Base-by-base conservation (phyloP, 1,140 invertebrate genomes). In the Pachyrhynchus sulphureomaculatus region DNA sequence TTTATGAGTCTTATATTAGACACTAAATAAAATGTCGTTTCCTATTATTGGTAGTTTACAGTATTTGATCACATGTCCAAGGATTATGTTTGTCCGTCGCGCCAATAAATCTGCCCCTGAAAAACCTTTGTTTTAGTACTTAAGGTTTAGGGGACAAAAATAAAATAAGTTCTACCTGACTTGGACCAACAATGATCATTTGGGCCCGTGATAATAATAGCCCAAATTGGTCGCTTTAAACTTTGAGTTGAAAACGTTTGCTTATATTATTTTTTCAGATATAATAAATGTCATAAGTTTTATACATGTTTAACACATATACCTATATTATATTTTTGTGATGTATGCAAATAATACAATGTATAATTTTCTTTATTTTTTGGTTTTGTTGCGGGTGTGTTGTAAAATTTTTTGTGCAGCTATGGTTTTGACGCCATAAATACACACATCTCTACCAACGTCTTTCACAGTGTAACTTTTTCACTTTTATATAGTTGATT, bases 401-500 rank as follows among this genome's bases (percentile, higher is more conserved):
- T 60, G 44, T 60, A 54, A 54, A 42, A 36, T 55, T 57, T n/a
- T 60, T 47, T 51, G 54, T 56, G 55, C 51, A 41, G 32, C 33
- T 51, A 32, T 58, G 39, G 21, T 32, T 34, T 41, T 37, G 29
- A 36, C 12, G 36, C 54, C 54, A 52, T 56, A 69, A 69, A 73
- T n/a, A 26, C 69, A 65, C 72, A 72, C 72, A 42, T 74, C 64
- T 71, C 74, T 73, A 74, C 73, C 74, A 55, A 73, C 32, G 72
- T 76, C 74, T 75, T 75, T 76, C 73, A 75, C 65, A 67, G 67
- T 57, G 72, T 73, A 74, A 73, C 68, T 75, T 76, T 76, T 76
- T 68, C 72, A 76, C 74, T 75, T 75, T 76, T 76, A 76, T 76
- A 76, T 72, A 73, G 66, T 73, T 72, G 69, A 70, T 72, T 70